A percentile compares a stretch with the other conserved stretches of the same genome.
Evolutionary conservation across 1,140 invertebrate species (phyloP).

Genomic region (Anoplophora glabripennis): DNA sequence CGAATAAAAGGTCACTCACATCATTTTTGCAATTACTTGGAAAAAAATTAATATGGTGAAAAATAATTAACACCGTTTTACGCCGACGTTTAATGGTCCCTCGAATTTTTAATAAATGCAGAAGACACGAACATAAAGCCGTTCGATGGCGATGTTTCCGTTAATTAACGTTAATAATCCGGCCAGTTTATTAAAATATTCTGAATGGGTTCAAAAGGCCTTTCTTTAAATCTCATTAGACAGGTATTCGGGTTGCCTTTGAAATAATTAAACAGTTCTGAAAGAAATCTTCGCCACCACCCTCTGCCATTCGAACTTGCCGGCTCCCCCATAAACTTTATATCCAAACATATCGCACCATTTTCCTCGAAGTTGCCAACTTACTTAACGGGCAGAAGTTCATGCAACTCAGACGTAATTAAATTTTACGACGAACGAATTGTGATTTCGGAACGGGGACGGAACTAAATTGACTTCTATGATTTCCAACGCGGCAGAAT

Average conservation of each 20-base stretch:
- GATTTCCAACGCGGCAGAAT: too few relatives aligned
- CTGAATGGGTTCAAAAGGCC: conserved; percentile 15
- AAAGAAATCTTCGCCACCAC: conserved; percentile 11
- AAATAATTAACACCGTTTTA: too few relatives aligned
- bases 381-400: conserved; percentile 15
- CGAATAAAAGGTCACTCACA: too few relatives aligned
- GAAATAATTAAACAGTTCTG: conserved; percentile 20
- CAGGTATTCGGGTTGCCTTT: conserved; percentile 15
- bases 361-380: conserved; percentile 12
- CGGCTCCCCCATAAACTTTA: conserved; percentile 11
- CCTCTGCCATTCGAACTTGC: neutral
- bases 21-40: too few relatives aligned
- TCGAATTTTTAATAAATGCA: too few relatives aligned
- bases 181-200: conserved; percentile 24
- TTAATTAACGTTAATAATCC: conserved; percentile 25
- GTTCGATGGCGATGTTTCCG: neutral
- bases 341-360: conserved; percentile 14
- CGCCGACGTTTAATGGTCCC: too few relatives aligned
- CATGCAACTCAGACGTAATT: conserved; percentile 19
- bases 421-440: conserved; percentile 12
- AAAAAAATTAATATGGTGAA: too few relatives aligned
- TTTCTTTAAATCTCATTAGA: conserved; percentile 24
- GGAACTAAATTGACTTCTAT: conserved; percentile 14
- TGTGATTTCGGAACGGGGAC: conserved; percentile 13
- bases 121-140: too few relatives aligned